Evolutionary conservation across 2,888 invertebrate species (phyloP).

Genomic region (Melieria omissa): DNA sequence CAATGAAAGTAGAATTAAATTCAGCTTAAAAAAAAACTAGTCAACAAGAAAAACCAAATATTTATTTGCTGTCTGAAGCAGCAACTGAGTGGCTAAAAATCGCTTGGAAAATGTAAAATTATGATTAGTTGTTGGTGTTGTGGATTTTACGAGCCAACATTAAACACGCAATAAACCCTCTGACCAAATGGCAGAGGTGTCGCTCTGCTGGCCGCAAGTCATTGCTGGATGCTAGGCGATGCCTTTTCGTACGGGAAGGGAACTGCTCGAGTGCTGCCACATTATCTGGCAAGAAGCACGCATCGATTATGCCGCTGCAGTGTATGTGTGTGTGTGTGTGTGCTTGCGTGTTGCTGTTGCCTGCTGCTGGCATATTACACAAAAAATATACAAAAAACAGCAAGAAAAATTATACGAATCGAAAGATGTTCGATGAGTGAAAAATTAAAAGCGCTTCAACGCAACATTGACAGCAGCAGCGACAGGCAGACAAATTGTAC

Average conservation of each 20-base stretch:
- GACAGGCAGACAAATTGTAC: background rate
- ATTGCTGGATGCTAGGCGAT: background rate
- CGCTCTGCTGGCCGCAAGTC: background rate
- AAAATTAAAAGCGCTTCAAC: slow-evolving; percentile 39
- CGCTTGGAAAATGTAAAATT: too few species aligned
- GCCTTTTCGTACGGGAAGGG: background rate
- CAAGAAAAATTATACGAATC: slow-evolving; percentile 12
- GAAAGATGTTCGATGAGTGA: slow-evolving; percentile 35
- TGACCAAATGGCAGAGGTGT: slow-evolving; percentile 37
- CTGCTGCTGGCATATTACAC: slow-evolving; percentile 17
- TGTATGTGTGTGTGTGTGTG: background rate
- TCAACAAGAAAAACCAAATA: too few species aligned
- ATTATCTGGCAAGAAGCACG: slow-evolving; percentile 38
- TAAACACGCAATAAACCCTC: slow-evolving; percentile 36
- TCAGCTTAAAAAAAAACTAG: too few species aligned
- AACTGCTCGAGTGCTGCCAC: slow-evolving; percentile 24
- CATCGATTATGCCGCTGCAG: slow-evolving; percentile 38
- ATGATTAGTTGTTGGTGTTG: too few species aligned
- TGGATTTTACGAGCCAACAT: background rate
- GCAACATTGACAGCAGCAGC: background rate
- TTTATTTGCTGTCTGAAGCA: too few species aligned
- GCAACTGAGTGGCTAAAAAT: too few species aligned
- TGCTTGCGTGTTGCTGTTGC: background rate
- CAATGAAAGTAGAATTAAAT: too few species aligned
- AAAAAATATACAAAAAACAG: background rate